Percentiles rank a stretch among this genome's conserved stretches.
Conservation (phyloP, 2,888 invertebrate genomes). For the Serripes groenlandicus region DNA sequence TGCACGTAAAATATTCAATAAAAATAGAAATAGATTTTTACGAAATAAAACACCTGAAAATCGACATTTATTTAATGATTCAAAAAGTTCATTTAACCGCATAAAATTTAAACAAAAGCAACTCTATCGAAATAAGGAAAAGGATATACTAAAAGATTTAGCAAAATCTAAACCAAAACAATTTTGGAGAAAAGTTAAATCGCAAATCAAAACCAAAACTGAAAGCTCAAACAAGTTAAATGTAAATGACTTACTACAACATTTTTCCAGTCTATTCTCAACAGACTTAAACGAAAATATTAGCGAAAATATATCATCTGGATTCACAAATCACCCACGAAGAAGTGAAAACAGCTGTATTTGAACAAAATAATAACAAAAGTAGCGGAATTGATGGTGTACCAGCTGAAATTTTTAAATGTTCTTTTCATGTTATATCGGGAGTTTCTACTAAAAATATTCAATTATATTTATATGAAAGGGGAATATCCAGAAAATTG, state of each 20-base stretch:
- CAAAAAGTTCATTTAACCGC: conserved; percentile 10
- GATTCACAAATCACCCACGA: conserved; percentile 4
- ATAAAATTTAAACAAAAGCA: conserved; percentile 6
- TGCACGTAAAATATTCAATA: not conserved
- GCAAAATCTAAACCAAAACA: conserved; percentile 1
- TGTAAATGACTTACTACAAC: not conserved
- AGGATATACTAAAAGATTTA: not conserved
- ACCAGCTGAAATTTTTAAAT: conserved; percentile 8
- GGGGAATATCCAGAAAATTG: conserved; percentile 7
- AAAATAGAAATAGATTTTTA: conserved; percentile 12
- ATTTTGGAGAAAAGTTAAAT: too few relatives aligned
- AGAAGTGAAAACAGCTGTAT: conserved; percentile 14
- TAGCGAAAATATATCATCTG: not conserved
- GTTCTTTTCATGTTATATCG: not conserved
- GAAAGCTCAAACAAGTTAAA: not conserved
- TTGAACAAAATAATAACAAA: conserved; percentile 9
- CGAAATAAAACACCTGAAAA: conserved; percentile 4
- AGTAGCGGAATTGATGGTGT: not conserved
- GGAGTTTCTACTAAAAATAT: not conserved
- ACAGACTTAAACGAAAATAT: not conserved
- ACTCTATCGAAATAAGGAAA: not conserved
- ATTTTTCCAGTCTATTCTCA: conserved; percentile 1
- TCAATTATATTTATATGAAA: conserved; percentile 10
- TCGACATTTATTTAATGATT: not conserved
- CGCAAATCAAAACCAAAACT: conserved; percentile 4